Percentiles rank a stretch among this genome's conserved stretches.
Evolutionary conservation across 2,113 vertebrate species (phyloP).

Genomic region (Sprattus sprattus): DNA sequence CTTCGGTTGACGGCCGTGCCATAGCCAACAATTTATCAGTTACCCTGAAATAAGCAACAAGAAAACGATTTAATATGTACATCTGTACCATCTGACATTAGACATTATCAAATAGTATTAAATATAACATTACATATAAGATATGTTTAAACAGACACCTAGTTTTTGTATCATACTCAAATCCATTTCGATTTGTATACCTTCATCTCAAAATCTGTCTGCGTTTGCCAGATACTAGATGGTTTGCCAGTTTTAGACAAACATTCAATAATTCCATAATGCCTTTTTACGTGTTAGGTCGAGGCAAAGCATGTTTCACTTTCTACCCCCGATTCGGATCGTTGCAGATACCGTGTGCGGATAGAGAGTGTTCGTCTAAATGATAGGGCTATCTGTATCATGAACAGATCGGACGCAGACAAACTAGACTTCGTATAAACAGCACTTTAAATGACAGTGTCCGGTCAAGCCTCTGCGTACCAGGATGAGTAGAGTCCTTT

Average conservation of each 20-base stretch:
- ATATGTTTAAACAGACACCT: background rate
- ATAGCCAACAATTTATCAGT: constrained; percentile 88
- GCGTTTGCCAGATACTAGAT: background rate
- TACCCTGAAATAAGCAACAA: constrained; percentile 71
- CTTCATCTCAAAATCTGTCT: background rate
- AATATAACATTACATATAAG: background rate
- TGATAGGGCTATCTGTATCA: too few relatives aligned
- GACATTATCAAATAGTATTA: background rate
- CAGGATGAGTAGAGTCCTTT: constrained; percentile 91
- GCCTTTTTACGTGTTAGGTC: background rate
- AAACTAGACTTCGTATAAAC: too few relatives aligned
- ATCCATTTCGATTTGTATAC: background rate
- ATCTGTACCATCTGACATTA: background rate
- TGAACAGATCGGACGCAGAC: too few relatives aligned
- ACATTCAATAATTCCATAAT: background rate
- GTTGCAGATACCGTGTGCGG: too few relatives aligned
- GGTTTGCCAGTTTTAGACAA: too few relatives aligned
- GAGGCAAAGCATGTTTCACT: background rate
- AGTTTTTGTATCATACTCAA: background rate
- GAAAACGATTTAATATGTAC: background rate
- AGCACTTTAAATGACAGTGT: background rate
- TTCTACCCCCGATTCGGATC: too few relatives aligned
- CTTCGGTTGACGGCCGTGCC: constrained; percentile 89
- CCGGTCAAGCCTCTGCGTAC: constrained; percentile 61
- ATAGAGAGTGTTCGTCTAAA: too few relatives aligned